These are phyloP conservation scores for Ptychochromis oligacanthus DNA, from an alignment of 2,113 vertebrate genomes.

Conservation along the genomic window DNA sequence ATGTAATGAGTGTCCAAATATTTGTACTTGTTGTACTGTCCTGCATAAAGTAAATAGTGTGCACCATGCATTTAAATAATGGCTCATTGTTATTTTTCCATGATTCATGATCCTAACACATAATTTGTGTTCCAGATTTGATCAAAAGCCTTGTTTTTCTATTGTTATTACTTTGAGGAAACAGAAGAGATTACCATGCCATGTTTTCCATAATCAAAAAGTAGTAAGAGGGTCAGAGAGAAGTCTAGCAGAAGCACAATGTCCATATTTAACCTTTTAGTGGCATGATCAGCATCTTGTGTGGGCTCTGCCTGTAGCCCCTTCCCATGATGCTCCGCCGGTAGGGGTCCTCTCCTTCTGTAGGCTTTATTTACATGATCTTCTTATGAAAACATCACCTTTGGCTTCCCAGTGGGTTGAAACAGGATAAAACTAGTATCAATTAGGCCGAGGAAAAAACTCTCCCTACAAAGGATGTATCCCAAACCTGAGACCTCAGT, in stretches of 20 bases:
- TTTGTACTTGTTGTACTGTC: not conserved
- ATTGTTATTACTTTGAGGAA: not conserved
- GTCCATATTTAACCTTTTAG: slow-evolving; percentile 63
- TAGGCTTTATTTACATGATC: slow-evolving; percentile 73
- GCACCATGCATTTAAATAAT: no score
- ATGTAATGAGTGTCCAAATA: not conserved
- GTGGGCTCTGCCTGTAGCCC: slow-evolving; percentile 69
- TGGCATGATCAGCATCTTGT: slow-evolving; percentile 71
- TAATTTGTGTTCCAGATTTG: not conserved
- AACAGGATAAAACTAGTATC: slow-evolving; percentile 70
- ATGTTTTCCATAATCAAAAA: slow-evolving; percentile 33
- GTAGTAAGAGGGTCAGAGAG: slow-evolving; percentile 31
- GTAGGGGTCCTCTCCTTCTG: slow-evolving; percentile 60
- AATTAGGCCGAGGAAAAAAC: slow-evolving; percentile 61
- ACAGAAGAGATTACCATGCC: not conserved
- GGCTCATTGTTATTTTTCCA: no score
- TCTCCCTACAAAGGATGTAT: slow-evolving; percentile 45
- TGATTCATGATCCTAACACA: not conserved
- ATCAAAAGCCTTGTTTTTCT: no score
- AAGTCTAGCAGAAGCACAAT: slow-evolving; percentile 51
- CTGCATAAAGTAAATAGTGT: not conserved
- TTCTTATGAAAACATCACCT: slow-evolving; percentile 75
- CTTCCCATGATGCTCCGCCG: slow-evolving; percentile 76
- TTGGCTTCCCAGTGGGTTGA: slow-evolving; percentile 69
- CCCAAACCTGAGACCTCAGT: slow-evolving; percentile 47